Base-by-base conservation (phyloP, 2,888 invertebrate species). In the Orthosia gracilis region DNA sequence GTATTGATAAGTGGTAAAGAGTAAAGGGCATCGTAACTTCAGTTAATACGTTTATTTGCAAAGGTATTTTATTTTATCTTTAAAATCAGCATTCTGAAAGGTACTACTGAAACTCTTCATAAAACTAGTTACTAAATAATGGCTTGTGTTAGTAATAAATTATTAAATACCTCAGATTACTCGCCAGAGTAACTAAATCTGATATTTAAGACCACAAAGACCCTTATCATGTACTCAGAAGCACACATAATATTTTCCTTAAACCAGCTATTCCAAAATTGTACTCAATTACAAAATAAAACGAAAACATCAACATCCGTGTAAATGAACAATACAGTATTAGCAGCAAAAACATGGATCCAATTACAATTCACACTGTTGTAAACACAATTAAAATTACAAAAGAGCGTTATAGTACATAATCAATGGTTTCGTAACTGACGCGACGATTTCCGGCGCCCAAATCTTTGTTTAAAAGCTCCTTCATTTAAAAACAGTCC, bases 381-480 rank as follows among this genome's bases (percentile, higher is more conserved):
- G 76, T 82, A 87, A 86, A 87, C 85, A 86, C 80, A 81, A 83
- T 84, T 79, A 87, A 82, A 85, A 84, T 87, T 85, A 87, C 85
- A 88, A 81, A 83, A 83, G 78, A 80, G 69, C 47, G 26, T 82
- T 73, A 83, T 82, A 74, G 83, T 82, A 85, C 72, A 80, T 76
- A 78, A 78, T 85, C 84, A 87, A 85, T 87, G 85, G 68, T 81
- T 76, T 69, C 71, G 83, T 76, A 81, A 89, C 80, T 18, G 80
- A 52, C 70, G 82, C 82, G 82, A 83, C 80, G 67, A 81, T 84
- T 92, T 93, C 93, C 91, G 92, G 91, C 89, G 90, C 89, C 86
- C 86, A 83, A 89, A 87, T 87, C 87, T 86, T 89, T 91, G 89
- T 90, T 90, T 88, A 86, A 88, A 89, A 89, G 90, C 89, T 85